Evolutionary conservation across 2,113 vertebrate genomes (phyloP).

Genomic region (Lanius collurio): DNA sequence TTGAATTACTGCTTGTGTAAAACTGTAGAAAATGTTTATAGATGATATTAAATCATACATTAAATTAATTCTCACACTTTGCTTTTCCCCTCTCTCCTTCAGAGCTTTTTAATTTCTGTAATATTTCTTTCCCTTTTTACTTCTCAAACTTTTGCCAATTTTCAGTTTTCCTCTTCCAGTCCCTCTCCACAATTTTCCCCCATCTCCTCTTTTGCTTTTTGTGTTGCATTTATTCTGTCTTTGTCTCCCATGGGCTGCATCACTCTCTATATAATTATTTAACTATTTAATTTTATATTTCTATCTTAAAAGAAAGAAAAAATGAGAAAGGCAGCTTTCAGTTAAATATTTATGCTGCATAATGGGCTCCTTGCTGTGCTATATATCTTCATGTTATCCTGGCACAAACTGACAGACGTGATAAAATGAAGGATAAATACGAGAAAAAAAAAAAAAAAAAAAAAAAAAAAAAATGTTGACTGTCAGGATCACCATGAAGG

Average conservation of each 20-base stretch:
- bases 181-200: neutral
- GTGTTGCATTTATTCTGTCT: neutral
- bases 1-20: neutral
- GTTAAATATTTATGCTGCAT: neutral
- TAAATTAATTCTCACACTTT: neutral
- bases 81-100: neutral
- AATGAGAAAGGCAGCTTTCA: neutral
- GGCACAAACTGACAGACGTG: neutral
- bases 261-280: neutral
- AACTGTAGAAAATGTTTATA: neutral
- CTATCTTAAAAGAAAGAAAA: neutral
- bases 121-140: neutral
- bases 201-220: neutral
- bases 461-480: neutral
- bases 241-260: neutral
- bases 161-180: neutral
- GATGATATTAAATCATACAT: neutral
- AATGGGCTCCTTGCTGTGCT: neutral
- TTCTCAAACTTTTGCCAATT: neutral
- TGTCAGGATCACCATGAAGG: neutral
- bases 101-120: neutral
- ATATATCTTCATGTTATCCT: neutral
- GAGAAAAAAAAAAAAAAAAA: too few species aligned
- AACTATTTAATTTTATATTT: neutral
- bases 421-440: neutral